Base-by-base conservation (phyloP, 2,797 vertebrate genomes). In the Pantherophis alleghaniensis region DNA sequence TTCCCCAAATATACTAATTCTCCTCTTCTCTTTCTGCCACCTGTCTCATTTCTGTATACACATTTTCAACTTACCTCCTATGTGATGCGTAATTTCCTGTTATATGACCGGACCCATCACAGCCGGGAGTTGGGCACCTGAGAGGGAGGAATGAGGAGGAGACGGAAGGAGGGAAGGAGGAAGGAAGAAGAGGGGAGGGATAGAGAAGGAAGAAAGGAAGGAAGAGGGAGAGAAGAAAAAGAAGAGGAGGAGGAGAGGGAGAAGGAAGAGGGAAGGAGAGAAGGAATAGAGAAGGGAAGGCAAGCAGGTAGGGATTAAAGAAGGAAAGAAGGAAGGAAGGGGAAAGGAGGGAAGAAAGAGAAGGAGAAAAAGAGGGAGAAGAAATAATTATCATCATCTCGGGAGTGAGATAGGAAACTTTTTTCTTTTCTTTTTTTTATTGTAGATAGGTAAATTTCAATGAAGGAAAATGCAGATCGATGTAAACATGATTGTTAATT, bases 41-140 rank as follows among this genome's bases (percentile, higher is more conserved):
- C 0, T 0, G 22, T 1, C 66, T 63, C 18, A 32, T 63, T 55
- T 89, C 24, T 42, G 3, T 60, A 55, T 0, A 28, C 4, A 24
- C 11, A 6, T 2, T 26, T 66, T 18, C 57, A 10, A 20, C 98
- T 97, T 98, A 99, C 99, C 99, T 99, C 98, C 99, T 98, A 95
- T 99, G 99, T 0, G 99, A 99, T 92, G 99, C 97, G 97, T 99
- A 99, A 98, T 99, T 99, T 97, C 99, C 99, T 93, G 99, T 99
- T 97, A 99, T 99, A 96, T 99, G 99, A 97, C 99, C 99, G 32
- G 99, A 99, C 92, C 99, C 99, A 83, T 99, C 99, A 96, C 99
- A 99, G 97, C 99, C 99, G 69, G 98, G 99, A 42, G 99, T 99
- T 96, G 99, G 99, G 98, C 99, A 99, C 98, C 99, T 99, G 97